Percentiles rank a stretch among this genome's conserved stretches.
Evolutionary conservation across 2,113 vertebrate genomes (phyloP).

Genomic region (Salminus brasiliensis): DNA sequence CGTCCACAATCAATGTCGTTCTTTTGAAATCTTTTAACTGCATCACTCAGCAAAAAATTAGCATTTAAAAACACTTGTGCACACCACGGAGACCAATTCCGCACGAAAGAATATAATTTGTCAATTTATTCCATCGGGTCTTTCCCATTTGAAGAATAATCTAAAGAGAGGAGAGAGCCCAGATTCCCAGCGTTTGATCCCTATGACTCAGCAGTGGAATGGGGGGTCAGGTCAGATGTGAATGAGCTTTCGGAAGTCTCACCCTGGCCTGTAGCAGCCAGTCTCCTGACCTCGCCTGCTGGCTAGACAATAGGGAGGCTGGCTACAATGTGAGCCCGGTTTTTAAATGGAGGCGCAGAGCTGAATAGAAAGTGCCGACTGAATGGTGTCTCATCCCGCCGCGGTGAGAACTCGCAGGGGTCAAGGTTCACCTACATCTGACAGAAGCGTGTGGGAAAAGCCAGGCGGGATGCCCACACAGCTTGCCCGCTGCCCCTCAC

Average conservation of each 20-base stretch:
- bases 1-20: too few species aligned
- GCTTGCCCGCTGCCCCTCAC: conserved; percentile 71
- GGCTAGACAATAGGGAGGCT: conserved; percentile 71
- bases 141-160: conserved; percentile 50
- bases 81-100: conserved; percentile 24
- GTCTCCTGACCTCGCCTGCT: conserved; percentile 74
- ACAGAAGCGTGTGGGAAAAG: conserved; percentile 78
- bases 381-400: conserved; percentile 70
- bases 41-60: conserved; percentile 28
- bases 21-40: conserved; percentile 27
- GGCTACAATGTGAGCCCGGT: conserved; percentile 64
- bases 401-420: conserved; percentile 69
- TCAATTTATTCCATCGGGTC: conserved; percentile 32
- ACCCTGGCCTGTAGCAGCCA: conserved; percentile 69
- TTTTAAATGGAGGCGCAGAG: conserved; percentile 65
- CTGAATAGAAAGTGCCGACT: conserved; percentile 72
- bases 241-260: conserved; percentile 80
- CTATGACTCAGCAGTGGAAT: conserved; percentile 70
- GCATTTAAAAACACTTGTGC: conserved; percentile 32
- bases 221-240: conserved; percentile 74
- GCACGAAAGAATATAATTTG: conserved; percentile 44
- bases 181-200: conserved; percentile 76
- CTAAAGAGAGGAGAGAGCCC: conserved; percentile 54
- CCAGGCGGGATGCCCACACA: conserved; percentile 72
- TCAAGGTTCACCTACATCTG: conserved; percentile 79